Base-by-base conservation (phyloP, 2,888 invertebrate genomes). In the Linyphia triangularis region DNA sequence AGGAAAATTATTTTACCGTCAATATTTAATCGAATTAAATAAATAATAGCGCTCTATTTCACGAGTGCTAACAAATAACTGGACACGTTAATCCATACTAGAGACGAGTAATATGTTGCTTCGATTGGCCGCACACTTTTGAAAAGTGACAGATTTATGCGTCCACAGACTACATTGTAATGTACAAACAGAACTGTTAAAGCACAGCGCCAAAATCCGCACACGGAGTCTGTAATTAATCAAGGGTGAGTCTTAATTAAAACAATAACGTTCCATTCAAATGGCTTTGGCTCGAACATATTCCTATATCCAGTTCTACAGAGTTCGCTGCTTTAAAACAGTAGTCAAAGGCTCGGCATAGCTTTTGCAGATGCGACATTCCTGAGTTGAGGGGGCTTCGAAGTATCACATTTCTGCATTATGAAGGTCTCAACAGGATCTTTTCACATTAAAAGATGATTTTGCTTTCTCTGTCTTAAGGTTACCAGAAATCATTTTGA, bases 231-330 rank as follows among this genome's bases (percentile, higher is more conserved):
- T 57, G 84, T 78, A 85, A 85, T 85, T 85, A 85, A 85, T 85
- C 85, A 85, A 85, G 63, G 63, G 78, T 78, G 85, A 85, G 85
- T 79, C 78, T 85, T 85, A 85, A 85, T 85, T 85, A 85, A 85
- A 85, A 85, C 85, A 85, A 85, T 85, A 85, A 85, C 85, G 85
- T 78, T 85, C 85, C 85, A 78, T 78, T 85, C 63, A 85, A 85
- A 85, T 85, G 77, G 85, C 67, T 59, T 85, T 33, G 75, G 78
- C 59, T 85, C 37, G 57, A 85, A 85, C 78, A 78, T 85, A 43
- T 85, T 59, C 85, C 77, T 70, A 70, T 78, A 85, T 85, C 70
- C 51, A 70, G 40, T 77, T n/a, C 37, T 33, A 69, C 69, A n/a
- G n/a, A n/a, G n/a, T n/a, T n/a, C 84, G 67, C 28, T 61, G 85